Evolutionary conservation across 1,140 invertebrate genomes (phyloP).

Genomic region (Metopolophium dirhodum): DNA sequence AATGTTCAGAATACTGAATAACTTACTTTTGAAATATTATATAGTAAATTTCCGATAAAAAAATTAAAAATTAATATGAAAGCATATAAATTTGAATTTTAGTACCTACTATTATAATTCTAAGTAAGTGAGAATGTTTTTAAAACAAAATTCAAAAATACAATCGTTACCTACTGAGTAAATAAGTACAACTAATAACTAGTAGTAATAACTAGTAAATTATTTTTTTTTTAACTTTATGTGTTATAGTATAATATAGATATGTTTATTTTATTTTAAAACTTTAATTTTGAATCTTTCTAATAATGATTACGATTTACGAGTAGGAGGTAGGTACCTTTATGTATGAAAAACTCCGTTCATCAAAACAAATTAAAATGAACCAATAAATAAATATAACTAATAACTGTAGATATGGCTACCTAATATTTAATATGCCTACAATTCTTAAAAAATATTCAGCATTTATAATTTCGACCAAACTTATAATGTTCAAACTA

Average conservation of each 20-base stretch:
- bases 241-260: too few relatives aligned
- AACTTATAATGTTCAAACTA: conserved; percentile 19
- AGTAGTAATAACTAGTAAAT: too few relatives aligned
- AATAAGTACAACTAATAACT: too few relatives aligned
- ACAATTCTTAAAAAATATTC: background rate
- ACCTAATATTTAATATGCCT: background rate
- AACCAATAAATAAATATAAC: background rate
- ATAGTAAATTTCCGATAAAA: background rate
- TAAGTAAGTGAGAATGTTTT: background rate
- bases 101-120: too few relatives aligned
- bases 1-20: too few relatives aligned
- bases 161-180: background rate
- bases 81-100: too few relatives aligned
- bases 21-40: too few relatives aligned
- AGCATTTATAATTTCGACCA: conserved; percentile 1
- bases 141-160: background rate
- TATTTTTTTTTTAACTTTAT: background rate
- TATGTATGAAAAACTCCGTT: background rate
- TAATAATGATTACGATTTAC: too few relatives aligned
- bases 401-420: background rate
- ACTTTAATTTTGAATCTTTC: background rate
- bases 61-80: background rate
- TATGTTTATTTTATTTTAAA: too few relatives aligned
- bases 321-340: too few relatives aligned
- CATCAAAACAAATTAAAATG: background rate